phyloP scores from a whole-genome alignment of 2,888 invertebrate species.

The Dynastes hyllus region DNA sequence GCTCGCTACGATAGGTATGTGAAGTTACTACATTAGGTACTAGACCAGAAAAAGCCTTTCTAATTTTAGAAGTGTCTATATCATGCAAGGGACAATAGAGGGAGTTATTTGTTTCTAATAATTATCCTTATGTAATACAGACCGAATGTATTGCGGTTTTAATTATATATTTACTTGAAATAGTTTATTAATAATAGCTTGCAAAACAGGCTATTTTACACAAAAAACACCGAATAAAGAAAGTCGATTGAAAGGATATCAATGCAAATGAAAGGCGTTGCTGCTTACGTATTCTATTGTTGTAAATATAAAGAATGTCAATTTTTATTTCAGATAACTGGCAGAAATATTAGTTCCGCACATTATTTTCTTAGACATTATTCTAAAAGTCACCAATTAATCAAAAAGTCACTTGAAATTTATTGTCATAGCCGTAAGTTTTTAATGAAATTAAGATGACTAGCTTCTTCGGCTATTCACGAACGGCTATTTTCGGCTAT shows the following conservation, averaged over 20 bases:
- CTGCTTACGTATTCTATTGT: neutral
- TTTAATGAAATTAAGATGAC: no score
- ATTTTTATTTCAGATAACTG: neutral
- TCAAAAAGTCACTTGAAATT: no score
- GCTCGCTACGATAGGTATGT: no score
- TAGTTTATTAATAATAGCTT: neutral
- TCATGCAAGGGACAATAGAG: neutral
- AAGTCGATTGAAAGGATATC: neutral
- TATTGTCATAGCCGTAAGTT: no score
- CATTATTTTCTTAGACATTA: neutral
- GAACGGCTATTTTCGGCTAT: no score
- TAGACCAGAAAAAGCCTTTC: neutral
- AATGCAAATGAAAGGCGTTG: neutral
- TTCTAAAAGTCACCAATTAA: neutral
- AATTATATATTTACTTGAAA: neutral
- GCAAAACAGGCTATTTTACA: neutral
- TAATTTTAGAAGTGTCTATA: neutral
- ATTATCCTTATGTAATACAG: neutral
- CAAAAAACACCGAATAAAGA: neutral
- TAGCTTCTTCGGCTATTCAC: no score
- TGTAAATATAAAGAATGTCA: neutral
- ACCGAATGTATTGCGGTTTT: neutral
- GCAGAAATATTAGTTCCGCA: neutral
- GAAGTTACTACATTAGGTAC: neutral
- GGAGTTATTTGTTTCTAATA: neutral